These are phyloP conservation scores for Oceanites oceanicus DNA, from an alignment of 2,113 vertebrate species.

Conservation along the genomic window DNA sequence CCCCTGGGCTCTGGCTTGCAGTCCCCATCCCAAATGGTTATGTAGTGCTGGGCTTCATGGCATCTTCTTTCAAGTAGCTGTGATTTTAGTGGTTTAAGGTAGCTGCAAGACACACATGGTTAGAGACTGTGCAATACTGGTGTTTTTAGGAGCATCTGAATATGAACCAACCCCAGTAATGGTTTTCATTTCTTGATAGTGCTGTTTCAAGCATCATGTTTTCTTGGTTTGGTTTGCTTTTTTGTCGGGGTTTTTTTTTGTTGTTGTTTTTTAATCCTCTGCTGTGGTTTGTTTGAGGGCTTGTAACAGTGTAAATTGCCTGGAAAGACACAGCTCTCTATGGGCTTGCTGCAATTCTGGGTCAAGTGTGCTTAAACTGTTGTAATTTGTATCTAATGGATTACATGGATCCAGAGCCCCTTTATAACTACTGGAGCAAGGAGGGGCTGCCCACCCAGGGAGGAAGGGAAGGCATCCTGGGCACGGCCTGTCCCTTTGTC, in stretches of 20 bases:
- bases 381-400: conserved; percentile 44
- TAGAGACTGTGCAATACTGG: neutral
- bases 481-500: accelerated
- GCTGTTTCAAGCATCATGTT: neutral
- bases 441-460: neutral
- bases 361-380: conserved; percentile 38
- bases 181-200: neutral
- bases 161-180: neutral
- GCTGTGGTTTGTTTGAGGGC: neutral
- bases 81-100: neutral
- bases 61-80: neutral
- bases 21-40: neutral
- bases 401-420: neutral
- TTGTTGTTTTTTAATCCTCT: neutral
- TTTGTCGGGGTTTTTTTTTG: neutral
- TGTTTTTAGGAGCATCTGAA: neutral
- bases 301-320: conserved; percentile 18
- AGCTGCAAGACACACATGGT: neutral
- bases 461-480: neutral
- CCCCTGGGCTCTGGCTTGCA: neutral
- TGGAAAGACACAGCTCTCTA: neutral
- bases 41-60: neutral
- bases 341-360: conserved; percentile 9
- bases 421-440: neutral
- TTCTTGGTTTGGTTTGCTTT: neutral